Base-by-base conservation (phyloP, 2,888 invertebrate species). In the Pristionchus arcanus region DNA sequence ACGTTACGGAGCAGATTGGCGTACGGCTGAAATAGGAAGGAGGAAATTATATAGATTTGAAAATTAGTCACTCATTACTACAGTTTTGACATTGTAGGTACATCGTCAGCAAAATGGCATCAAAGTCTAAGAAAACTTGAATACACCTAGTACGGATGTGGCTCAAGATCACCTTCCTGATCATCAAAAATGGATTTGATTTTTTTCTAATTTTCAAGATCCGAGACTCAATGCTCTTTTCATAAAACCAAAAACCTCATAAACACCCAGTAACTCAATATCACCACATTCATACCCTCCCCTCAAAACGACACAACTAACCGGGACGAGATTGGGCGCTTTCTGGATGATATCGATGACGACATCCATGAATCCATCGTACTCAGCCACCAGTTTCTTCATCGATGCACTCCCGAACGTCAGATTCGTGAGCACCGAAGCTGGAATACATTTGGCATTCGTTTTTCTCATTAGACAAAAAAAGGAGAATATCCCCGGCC, bases 1-100 rank as follows among this genome's bases (percentile, higher is more conserved):
- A 89, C 63, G 63, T 89, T 89, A 49, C 89, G 89, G 28, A 89
- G 89, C 13, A 89, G 89, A 81, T 89, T 89, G 0, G 89, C 49
- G 81, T 59, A 89, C 37, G 89, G 89, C 89, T 89, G 63, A 1
- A 89, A 55, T 2, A 28, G 34, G 25, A 19, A 63, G 11, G 28
- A 68, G 15, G 2, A 28, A n/a, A 63, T 31, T 4, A 28, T 11
- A 37, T 21, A 49, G 42, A 66, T 21, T 28, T 11, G 37, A 31
- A 19, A 31, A 53, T 84, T 3, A 84, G 21, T 59, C 55, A 4
- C 16, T 9, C 15, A 55, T 55, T 15, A 4, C 2, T 2, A 59
- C 19, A 59, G 59, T 19, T 21, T 59, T 59, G 59, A 1, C 59
- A 21, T 59, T 59, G 21, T 59, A 19, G 19, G 16, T 55, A 19